Evolutionary conservation across 2,113 vertebrate species (phyloP).

Genomic region (Ptilonorhynchus violaceus): DNA sequence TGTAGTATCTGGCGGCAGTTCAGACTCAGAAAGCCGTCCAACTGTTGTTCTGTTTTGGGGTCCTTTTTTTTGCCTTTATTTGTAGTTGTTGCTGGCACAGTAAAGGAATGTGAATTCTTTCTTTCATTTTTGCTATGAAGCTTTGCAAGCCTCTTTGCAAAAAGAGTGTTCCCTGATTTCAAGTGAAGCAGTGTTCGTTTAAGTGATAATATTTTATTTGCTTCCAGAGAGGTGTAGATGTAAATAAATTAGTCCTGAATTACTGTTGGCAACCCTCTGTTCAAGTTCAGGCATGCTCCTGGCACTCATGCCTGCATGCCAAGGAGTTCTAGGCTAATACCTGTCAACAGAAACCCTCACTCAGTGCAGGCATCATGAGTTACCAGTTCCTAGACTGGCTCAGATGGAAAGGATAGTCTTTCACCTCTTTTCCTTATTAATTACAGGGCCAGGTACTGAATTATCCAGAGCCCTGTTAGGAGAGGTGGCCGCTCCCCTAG

Average conservation of each 20-base stretch:
- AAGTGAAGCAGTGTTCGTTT: neutral
- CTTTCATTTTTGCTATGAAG: neutral
- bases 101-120: neutral
- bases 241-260: constrained; percentile 5
- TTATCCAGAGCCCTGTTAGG: neutral
- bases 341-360: neutral
- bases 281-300: neutral
- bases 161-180: neutral
- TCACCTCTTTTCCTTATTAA: neutral
- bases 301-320: neutral
- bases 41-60: neutral
- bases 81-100: neutral
- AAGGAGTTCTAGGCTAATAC: neutral
- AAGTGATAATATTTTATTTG: neutral
- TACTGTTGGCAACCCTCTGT: neutral
- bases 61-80: neutral
- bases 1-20: neutral
- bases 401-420: neutral
- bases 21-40: neutral
- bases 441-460: neutral
- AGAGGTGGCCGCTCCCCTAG: neutral
- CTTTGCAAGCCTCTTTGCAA: neutral
- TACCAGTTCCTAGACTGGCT: constrained; percentile 29
- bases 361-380: neutral
- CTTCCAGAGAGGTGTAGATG: neutral